These are phyloP conservation scores for Dromas ardeola DNA, from an alignment of 2,113 vertebrate genomes.

Conservation along the genomic window DNA sequence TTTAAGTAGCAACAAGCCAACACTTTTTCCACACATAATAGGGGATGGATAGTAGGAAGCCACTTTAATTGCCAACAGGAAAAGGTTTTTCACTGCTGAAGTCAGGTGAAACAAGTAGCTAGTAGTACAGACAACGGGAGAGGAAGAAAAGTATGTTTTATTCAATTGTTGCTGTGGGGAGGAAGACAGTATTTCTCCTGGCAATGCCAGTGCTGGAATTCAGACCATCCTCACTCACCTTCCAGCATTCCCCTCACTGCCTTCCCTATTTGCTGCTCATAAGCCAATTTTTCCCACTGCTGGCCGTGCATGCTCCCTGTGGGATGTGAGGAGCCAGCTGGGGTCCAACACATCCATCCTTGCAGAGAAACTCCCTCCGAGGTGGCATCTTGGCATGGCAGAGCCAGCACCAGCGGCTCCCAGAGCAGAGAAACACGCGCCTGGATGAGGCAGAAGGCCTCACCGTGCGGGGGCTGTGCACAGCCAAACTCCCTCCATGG, in stretches of 20 bases:
- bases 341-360: background rate
- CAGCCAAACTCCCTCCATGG: rapidly evolving
- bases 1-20: background rate
- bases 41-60: background rate
- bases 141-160: background rate
- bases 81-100: background rate
- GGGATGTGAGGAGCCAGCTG: background rate
- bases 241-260: background rate
- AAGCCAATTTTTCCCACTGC: background rate
- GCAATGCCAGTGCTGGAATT: background rate
- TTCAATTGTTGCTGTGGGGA: background rate
- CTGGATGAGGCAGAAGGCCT: background rate
- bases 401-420: background rate
- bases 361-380: background rate
- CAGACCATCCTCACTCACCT: background rate
- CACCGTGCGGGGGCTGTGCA: too few species aligned
- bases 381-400: background rate
- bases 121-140: background rate
- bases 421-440: background rate
- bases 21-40: background rate
- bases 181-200: background rate
- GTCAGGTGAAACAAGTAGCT: background rate
- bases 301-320: background rate
- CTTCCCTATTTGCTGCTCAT: background rate
- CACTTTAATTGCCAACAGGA: background rate